These are phyloP conservation scores for Ashinkailepas kermadecensis DNA, from an alignment of 2,888 invertebrate genomes.

Conservation along the genomic window DNA sequence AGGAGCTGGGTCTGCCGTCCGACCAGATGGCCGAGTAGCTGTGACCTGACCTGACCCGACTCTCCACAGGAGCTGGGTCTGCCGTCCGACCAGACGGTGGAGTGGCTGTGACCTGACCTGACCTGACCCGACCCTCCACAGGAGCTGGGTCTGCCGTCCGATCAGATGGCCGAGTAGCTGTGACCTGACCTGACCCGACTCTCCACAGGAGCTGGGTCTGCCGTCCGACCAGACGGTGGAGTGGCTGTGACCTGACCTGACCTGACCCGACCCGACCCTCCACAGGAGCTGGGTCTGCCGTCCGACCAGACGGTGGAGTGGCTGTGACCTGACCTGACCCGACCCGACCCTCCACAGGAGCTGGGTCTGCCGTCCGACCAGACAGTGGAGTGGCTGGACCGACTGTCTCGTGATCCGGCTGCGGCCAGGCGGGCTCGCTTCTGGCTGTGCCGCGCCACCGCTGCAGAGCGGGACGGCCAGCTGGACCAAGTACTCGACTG, in stretches of 20 bases:
- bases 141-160: constrained; percentile 11
- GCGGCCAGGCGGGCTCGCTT: neutral
- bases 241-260: neutral
- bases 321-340: neutral
- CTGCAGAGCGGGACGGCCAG: neutral
- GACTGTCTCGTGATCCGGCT: neutral
- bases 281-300: constrained; percentile 12
- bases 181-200: neutral
- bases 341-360: neutral
- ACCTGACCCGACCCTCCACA: neutral
- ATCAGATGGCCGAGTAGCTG: constrained; percentile 3
- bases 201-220: too few relatives aligned
- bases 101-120: neutral
- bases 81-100: constrained; percentile 1
- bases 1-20: too few relatives aligned
- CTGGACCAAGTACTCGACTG: constrained; percentile 9
- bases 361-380: constrained; percentile 17
- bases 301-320: neutral
- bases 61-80: neutral
- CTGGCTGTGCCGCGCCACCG: constrained; percentile 20
- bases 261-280: too few relatives aligned
- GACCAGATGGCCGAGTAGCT: too few relatives aligned
- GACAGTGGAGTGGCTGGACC: neutral
- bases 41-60: neutral
- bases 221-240: too few relatives aligned